Base-by-base conservation (phyloP, 2,797 vertebrate genomes). In the Tapera naevia region DNA sequence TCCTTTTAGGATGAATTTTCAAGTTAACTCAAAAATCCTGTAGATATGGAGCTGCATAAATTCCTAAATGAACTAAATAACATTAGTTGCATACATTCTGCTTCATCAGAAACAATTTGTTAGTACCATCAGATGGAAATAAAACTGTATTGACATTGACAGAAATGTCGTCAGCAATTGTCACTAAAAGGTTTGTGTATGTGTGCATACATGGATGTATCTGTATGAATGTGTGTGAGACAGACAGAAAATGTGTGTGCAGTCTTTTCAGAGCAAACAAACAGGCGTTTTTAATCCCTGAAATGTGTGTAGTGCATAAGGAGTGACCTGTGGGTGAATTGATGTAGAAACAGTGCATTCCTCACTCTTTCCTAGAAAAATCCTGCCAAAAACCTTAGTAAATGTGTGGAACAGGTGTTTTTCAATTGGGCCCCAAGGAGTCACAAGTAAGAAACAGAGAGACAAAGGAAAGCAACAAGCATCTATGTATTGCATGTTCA, bases 371-470 rank as follows among this genome's bases (percentile, higher is more conserved):
- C 88, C 57, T 84, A 70, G 89, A 89, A 85, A 95, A 95, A 62
- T 48, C 58, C 74, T 94, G 89, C 94, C 95, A 94, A 88, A 97
- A 94, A 22, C n/a, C 61, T 86, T 65, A 90, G 75, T 75, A 95
- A 96, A 96, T 90, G 86, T 86, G 96, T 91, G 94, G 96, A 97
- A 96, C 85, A 27, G 89, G 88, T 94, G 93, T 92, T 80, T 75
- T 80, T 65, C 83, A 86, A 91, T 58, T 96, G 73, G 88, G 17
- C 95, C 91, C 94, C 54, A 89, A 70, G 95, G 93, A 96, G 75
- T 91, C 75, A 80, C 91, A 96, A 96, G 86, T 50, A 88, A 93
- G 79, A 95, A 95, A 91, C 60, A 93, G 70, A 92, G 57, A 95
- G 92, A 96, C 91, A 97, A 95, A 95, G 41, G 57, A 92, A 74